Conservation (phyloP, 2,113 vertebrate species). For the Triplophysa tibetana region DNA sequence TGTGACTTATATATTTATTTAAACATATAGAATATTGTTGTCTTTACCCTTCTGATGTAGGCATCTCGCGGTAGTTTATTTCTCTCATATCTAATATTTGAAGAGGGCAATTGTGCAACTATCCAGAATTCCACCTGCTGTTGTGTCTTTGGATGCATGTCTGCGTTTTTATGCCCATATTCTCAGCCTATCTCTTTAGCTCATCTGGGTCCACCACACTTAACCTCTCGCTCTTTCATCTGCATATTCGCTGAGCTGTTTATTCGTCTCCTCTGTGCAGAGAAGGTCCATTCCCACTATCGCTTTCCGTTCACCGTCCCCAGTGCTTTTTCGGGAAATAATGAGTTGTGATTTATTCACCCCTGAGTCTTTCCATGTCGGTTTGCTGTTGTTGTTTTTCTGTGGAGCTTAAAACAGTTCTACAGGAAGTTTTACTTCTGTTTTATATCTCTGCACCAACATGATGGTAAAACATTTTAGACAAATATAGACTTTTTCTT, state of each 20-base stretch:
- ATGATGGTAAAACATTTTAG: too few species aligned
- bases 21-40: not conserved
- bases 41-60: not conserved
- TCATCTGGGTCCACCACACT: constrained; percentile 35
- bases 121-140: not conserved
- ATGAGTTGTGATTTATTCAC: too few species aligned
- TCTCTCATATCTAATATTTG: not conserved
- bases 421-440: too few species aligned
- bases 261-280: constrained; percentile 28
- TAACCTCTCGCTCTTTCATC: constrained; percentile 12
- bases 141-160: not conserved
- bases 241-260: constrained; percentile 28
- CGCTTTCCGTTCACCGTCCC: constrained; percentile 5
- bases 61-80: not conserved
- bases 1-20: not conserved
- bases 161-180: not conserved
- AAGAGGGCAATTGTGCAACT: not conserved
- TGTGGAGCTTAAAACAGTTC: too few species aligned
- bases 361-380: too few species aligned
- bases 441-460: not conserved
- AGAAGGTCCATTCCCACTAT: constrained; percentile 38
- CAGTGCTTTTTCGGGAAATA: not conserved
- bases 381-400: too few species aligned
- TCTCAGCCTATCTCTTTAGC: constrained; percentile 23
- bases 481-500: not conserved